phyloP scores from a whole-genome alignment of 1,140 invertebrate genomes.

The Oedothorax gibbosus region DNA sequence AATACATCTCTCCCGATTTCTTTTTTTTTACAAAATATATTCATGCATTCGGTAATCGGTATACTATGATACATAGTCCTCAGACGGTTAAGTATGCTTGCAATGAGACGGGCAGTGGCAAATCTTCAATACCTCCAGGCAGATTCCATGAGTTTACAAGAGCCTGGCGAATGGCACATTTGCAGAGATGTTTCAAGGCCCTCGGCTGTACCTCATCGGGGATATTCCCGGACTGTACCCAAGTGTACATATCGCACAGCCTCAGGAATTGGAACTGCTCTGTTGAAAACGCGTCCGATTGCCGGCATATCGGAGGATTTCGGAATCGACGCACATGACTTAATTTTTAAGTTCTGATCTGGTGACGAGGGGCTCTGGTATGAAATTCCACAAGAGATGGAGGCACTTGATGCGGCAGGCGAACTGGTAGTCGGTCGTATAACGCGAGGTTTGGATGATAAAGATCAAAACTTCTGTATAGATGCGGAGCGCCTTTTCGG shows the following conservation, averaged over 20 bases:
- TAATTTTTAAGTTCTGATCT: background rate
- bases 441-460: background rate
- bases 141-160: background rate
- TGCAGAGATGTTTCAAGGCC: conserved; percentile 3
- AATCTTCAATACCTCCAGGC: background rate
- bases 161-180: background rate
- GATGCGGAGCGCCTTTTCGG: background rate
- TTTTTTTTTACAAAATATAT: too few relatives aligned
- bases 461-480: conserved; percentile 2
- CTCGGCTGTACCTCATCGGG: background rate
- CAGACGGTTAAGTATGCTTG: too few relatives aligned
- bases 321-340: background rate
- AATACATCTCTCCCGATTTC: too few relatives aligned
- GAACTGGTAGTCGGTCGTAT: too few relatives aligned
- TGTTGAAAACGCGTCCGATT: background rate
- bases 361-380: background rate
- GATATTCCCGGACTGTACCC: too few relatives aligned
- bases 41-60: too few relatives aligned
- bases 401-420: background rate
- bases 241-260: background rate
- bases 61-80: too few relatives aligned
- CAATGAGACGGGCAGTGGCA: background rate
- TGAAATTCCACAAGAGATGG: background rate
- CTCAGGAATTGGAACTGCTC: background rate
- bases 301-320: too few relatives aligned